Evolutionary conservation across 2,113 vertebrate species (phyloP).

Genomic region (Notothenia rossii): DNA sequence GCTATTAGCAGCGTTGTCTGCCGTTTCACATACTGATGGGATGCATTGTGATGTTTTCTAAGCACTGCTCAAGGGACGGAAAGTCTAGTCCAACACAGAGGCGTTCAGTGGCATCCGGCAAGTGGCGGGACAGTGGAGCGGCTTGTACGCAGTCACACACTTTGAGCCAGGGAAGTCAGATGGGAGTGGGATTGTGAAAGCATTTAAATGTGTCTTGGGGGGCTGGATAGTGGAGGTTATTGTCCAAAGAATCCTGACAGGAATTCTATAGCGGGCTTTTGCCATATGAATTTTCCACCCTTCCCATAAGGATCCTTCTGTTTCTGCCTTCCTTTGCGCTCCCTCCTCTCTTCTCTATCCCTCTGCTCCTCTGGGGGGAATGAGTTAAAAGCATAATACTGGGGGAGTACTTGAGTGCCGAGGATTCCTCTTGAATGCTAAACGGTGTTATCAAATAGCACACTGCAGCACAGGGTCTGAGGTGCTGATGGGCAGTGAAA

Average conservation of each 20-base stretch:
- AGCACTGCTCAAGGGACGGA: slow-evolving; percentile 42
- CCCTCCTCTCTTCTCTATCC: slow-evolving; percentile 35
- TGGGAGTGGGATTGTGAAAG: slow-evolving; percentile 57
- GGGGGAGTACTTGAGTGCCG: slow-evolving; percentile 72
- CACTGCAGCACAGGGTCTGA: slow-evolving; percentile 60
- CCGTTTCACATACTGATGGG: slow-evolving; percentile 33
- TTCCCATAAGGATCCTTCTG: slow-evolving; percentile 69
- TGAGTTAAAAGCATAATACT: slow-evolving; percentile 80
- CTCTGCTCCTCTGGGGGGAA: slow-evolving; percentile 62
- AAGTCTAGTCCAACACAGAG: slow-evolving; percentile 50
- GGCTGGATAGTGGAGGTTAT: slow-evolving; percentile 64
- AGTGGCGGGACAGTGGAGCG: slow-evolving; percentile 45
- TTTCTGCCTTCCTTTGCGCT: slow-evolving; percentile 38
- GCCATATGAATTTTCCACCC: slow-evolving; percentile 71
- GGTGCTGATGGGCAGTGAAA: slow-evolving; percentile 53
- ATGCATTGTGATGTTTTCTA: slow-evolving; percentile 47
- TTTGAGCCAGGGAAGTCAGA: slow-evolving; percentile 41
- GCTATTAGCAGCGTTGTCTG: slow-evolving; percentile 8
- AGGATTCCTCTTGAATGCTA: slow-evolving; percentile 78
- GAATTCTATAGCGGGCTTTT: slow-evolving; percentile 79
- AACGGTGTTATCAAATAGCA: slow-evolving; percentile 72
- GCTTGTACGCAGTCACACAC: slow-evolving; percentile 32
- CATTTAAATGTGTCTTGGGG: slow-evolving; percentile 65
- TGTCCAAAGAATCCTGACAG: slow-evolving; percentile 76
- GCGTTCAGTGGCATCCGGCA: slow-evolving; percentile 32